Evolutionary conservation across 2,888 invertebrate genomes (phyloP).

Genomic region (Drosophila parthenogenetica): DNA sequence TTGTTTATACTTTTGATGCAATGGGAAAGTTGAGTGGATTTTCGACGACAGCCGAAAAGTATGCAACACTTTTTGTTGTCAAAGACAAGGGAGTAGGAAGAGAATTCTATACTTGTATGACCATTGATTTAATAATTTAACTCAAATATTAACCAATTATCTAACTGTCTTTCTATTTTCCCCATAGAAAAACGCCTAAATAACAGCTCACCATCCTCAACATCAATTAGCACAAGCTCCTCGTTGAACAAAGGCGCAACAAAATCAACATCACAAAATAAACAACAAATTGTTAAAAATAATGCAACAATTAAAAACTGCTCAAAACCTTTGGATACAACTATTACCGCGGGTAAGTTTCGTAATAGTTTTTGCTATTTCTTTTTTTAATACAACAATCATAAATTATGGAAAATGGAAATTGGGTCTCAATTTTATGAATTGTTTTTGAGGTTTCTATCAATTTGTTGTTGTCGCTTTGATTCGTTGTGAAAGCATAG

Average conservation of each 20-base stretch:
- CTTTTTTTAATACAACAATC: conserved; percentile 5
- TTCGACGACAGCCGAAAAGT: conserved; percentile 35
- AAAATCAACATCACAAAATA: conserved; percentile 17
- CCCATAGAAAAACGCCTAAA: conserved; percentile 63
- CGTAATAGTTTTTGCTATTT: neutral
- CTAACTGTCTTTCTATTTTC: neutral
- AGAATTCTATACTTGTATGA: neutral
- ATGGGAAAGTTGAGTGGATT: neutral
- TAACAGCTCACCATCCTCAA: conserved; percentile 17
- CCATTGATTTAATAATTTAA: no score
- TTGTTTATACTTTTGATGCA: neutral
- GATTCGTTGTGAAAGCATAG: conserved; percentile 59
- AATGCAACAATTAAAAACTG: conserved; percentile 39
- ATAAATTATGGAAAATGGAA: neutral
- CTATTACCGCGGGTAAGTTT: conserved; percentile 63
- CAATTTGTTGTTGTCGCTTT: neutral
- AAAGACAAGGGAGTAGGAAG: neutral
- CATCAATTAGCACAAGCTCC: conserved; percentile 15
- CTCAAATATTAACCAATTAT: neutral
- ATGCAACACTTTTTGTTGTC: conserved; percentile 31
- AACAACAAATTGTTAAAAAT: conserved; percentile 34
- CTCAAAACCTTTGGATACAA: conserved; percentile 35
- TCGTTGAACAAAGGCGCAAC: conserved; percentile 20
- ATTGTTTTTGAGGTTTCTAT: conserved; percentile 31
- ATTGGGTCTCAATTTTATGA: neutral